Percentiles rank a stretch among this genome's conserved stretches.
Evolutionary conservation across 2,888 invertebrate genomes (phyloP).

Genomic region (Zaprionus bogoriensis): DNA sequence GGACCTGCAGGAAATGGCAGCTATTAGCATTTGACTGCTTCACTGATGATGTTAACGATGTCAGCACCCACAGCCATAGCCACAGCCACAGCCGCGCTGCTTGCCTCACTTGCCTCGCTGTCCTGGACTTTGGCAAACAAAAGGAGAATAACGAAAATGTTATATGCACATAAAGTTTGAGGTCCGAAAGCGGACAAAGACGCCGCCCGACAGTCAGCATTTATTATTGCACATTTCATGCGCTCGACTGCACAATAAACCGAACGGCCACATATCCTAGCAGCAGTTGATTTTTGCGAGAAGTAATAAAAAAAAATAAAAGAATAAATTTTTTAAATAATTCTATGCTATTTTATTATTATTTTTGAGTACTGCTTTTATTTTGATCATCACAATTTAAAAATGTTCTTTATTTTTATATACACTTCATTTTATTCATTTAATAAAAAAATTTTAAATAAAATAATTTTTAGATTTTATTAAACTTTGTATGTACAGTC

Average conservation of each 20-base stretch:
- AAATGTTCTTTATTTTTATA: too few species aligned
- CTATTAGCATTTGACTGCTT: slow-evolving; percentile 77
- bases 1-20: slow-evolving; percentile 76
- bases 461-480: too few species aligned
- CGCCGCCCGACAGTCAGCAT: slow-evolving; percentile 55
- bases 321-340: not conserved
- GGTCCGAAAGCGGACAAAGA: slow-evolving; percentile 52
- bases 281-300: not conserved
- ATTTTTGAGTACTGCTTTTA: too few species aligned
- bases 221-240: slow-evolving; percentile 73
- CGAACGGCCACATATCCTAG: slow-evolving; percentile 25
- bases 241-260: slow-evolving; percentile 64
- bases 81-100: not conserved
- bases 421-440: too few species aligned
- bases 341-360: too few species aligned
- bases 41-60: slow-evolving; percentile 76
- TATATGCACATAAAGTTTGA: slow-evolving; percentile 63
- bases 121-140: not conserved
- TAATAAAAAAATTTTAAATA: too few species aligned
- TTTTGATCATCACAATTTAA: too few species aligned
- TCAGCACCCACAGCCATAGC: slow-evolving; percentile 42
- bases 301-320: not conserved
- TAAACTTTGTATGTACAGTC: too few species aligned
- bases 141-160: slow-evolving; percentile 26
- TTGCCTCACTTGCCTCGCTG: not conserved